Evolutionary conservation across 2,797 vertebrate genomes (phyloP), one percentile per base, ranked within the genome.

Genomic region (Lithobates pipiens): DNA sequence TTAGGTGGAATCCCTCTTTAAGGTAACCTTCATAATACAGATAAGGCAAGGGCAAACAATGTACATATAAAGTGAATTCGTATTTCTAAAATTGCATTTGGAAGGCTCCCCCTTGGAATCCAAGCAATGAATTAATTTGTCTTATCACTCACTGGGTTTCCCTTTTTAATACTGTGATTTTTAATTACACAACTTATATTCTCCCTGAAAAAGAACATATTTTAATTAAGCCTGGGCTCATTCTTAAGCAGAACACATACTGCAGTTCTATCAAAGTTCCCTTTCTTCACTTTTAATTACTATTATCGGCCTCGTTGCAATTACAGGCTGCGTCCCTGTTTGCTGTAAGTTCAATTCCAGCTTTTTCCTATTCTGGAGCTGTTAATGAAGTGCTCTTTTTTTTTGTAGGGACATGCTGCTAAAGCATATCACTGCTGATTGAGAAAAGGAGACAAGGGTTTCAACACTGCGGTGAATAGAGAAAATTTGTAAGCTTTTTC

Each of bases 211-310:
- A 32, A 39, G 44, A 82, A 57, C 54, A 5, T 39, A 36, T 65
- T 61, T 50, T 84, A 61, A 70, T 84, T 77, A 57, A 46, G 44
- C 8, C 29, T 34, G 27, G 57, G 29, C 82, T 84, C 44, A 68
- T 83, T 76, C 46, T 77, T 39, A 70, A 42, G 32, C 44, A 29
- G 46, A 44, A 44, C 50, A 39, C 75, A 71, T 76, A 25, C 25
- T 77, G 46, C 57, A 84, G 18, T 61, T 57, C 74, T 32, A 54
- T 54, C 68, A 63, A 61, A 61, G 69, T 32, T 65, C 50, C 8
- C 16, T 80, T 80, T 80, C 72, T 57, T 32, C 42, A 46, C 79
- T 77, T 71, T 79, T 73, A 82, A 82, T 77, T 77, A 67, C 46
- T 73, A 70, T 73, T 77, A 77, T 77, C 72, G 65, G 27, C 21